These are phyloP conservation scores for Falcunculus frontatus DNA, from an alignment of 2,113 vertebrate genomes.

Conservation along the genomic window DNA sequence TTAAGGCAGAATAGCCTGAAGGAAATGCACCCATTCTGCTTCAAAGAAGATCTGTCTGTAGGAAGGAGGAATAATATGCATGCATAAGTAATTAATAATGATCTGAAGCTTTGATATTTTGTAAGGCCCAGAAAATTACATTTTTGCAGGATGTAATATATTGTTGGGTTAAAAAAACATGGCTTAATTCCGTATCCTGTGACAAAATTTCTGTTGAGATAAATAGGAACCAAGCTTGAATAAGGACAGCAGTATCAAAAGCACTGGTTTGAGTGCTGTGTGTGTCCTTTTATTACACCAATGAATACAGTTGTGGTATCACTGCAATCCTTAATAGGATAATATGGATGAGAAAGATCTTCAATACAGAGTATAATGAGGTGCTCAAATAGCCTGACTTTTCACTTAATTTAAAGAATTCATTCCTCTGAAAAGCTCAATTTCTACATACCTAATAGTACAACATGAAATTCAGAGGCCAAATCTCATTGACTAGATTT, in stretches of 20 bases:
- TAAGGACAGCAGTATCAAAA: slow-evolving; percentile 34
- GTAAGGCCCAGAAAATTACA: slow-evolving; percentile 40
- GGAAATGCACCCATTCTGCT: slow-evolving; percentile 57
- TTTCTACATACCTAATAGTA: slow-evolving; percentile 59
- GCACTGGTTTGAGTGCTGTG: neutral
- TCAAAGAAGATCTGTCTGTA: slow-evolving; percentile 60
- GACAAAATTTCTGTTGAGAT: slow-evolving; percentile 44
- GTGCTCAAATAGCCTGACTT: slow-evolving; percentile 58
- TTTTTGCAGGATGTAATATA: slow-evolving; percentile 20
- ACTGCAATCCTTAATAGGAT: slow-evolving; percentile 60
- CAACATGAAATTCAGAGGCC: slow-evolving; percentile 46
- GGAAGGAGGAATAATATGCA: slow-evolving; percentile 56
- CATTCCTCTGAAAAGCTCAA: slow-evolving; percentile 43
- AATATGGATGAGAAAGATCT: slow-evolving; percentile 62
- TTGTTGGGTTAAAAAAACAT: slow-evolving; percentile 37
- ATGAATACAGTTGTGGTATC: slow-evolving; percentile 52
- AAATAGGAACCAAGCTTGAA: slow-evolving; percentile 28
- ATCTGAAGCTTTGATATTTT: slow-evolving; percentile 58
- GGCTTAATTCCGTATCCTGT: slow-evolving; percentile 6
- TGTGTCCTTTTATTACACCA: slow-evolving; percentile 47
- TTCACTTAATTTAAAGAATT: slow-evolving; percentile 67
- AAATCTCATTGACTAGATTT: slow-evolving; percentile 38
- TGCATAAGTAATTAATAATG: slow-evolving; percentile 66
- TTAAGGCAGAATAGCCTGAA: slow-evolving; percentile 52
- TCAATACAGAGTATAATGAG: slow-evolving; percentile 52